Base-by-base conservation (phyloP, 2,113 vertebrate species). In the Electrona antarctica region DNA sequence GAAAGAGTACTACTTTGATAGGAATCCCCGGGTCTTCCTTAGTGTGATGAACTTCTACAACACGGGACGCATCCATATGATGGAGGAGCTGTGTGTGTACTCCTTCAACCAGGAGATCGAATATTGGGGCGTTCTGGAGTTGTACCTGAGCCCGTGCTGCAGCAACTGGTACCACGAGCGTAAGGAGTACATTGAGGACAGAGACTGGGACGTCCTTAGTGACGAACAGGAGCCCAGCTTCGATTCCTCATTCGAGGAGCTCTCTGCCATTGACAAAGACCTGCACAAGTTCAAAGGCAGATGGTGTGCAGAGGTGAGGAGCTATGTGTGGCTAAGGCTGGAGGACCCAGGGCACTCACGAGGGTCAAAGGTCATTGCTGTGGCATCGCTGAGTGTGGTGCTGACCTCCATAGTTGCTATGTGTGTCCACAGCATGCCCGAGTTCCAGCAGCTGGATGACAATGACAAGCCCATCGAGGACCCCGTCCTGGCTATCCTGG, bases 61-160 rank as follows among this genome's bases (percentile, higher is more conserved):
- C 80, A 99, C 98, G 0, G 97, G 98, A 8, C 96, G 94, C 74
- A 94, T 99, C 80, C 98, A 99, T 0, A 93, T 97, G 83, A 97
- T 98, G 96, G 97, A 99, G 88, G 97, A 99, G 77, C 89, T 98
- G 71, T 99, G 98, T 0, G 95, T 98, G 58, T 97, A 97, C 88
- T 98, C 96, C 4, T 99, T 99, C 86, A 95, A 94, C 85, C 98
- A 99, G 85, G 98, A 99, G 90, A 97, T 98, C 8, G 98, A 99
- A 77, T 99, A 99, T 91, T 99, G 98, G 98, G 98, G 98, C 13
- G 96, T 99, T 84, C 96, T 95, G 0, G 97, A 99, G 83, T 91
- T 97, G 28, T 93, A 98, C 83, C 89, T 98, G 8, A 96, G 94
- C 81, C 88, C 95, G 66, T 99, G 98, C 86, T 99, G 97, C 78